Evolutionary conservation across 2,888 invertebrate genomes (phyloP).

Genomic region (Meliscaeva auricollis): DNA sequence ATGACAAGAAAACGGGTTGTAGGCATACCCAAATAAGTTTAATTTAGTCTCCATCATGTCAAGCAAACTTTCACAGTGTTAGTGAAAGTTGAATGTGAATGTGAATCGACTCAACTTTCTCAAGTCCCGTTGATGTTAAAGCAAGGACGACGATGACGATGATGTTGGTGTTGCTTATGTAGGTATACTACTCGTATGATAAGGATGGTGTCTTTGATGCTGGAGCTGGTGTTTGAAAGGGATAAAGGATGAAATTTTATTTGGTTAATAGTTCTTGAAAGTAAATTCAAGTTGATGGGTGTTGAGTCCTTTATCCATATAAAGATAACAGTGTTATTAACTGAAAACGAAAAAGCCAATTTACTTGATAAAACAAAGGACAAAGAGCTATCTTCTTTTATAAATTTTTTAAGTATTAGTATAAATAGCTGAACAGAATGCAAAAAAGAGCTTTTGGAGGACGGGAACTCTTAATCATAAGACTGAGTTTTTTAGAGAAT

Average conservation of each 20-base stretch:
- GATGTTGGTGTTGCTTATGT: neutral
- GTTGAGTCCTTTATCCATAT: conserved; percentile 17
- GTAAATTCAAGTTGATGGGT: conserved; percentile 55
- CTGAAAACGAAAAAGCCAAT: conserved; percentile 4
- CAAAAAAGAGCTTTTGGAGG: too few relatives aligned
- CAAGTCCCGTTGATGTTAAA: neutral
- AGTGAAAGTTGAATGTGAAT: too few relatives aligned
- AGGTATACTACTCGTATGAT: conserved; percentile 2
- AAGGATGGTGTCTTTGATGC: conserved; percentile 3
- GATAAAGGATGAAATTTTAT: conserved; percentile 22
- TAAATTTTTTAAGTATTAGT: too few relatives aligned
- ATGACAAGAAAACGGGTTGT: too few relatives aligned
- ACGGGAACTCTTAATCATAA: too few relatives aligned
- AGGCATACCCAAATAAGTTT: too few relatives aligned
- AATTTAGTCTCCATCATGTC: too few relatives aligned
- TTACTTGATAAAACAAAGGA: neutral
- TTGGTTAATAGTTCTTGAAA: conserved; percentile 47
- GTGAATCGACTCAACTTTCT: neutral
- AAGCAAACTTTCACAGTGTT: too few relatives aligned
- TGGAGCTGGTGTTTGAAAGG: neutral
- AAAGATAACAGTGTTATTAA: conserved; percentile 3
- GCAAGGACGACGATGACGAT: conserved; percentile 27
- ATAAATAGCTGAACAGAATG: too few relatives aligned
- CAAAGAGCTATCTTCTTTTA: too few relatives aligned
- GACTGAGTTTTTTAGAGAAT: too few relatives aligned